Base-by-base conservation (phyloP, 2,888 invertebrate genomes). In the Cryptocephalus primarius region DNA sequence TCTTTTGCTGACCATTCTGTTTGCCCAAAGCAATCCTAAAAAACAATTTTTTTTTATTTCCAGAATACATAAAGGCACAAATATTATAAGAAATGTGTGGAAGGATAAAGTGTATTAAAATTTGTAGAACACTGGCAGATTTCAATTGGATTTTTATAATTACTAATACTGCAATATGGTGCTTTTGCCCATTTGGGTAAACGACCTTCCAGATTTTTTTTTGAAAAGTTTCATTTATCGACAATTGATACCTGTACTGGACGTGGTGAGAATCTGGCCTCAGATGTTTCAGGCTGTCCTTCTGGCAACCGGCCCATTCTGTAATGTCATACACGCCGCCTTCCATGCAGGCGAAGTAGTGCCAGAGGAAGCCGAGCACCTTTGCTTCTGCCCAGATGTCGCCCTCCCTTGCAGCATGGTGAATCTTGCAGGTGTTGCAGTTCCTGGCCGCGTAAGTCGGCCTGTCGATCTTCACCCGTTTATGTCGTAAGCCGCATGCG, bases 301-400 rank as follows among this genome's bases (percentile, higher is more conserved):
- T 88, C 76, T 94, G 92, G 71, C 95, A 95, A 55, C 88, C 86
- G 14, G 94, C 95, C 95, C 95, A 95, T 71, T 94, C 92, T 40
- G 93, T 94, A 60, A 96, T 93, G 72, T 95, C 92, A 70, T 91
- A 95, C 32, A 95, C 88, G 52, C 86, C 87, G 46, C 91, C 91
- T 70, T 95, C 94, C 92, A 95, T 94, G 62, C 93, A 89, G 44
- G 95, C 93, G 71, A 88, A 91, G 75, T 94, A 95, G 75, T 90
- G 87, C 85, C 93, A 92, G 42, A 88, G 79, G 58, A 93, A 80
- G 11, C 94, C 93, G 72, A 92, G 77, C 74, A 88, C 51, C 43
- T 58, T 57, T 4, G 90, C 89, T 72, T 95, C 95, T 41, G 94
- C 93, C 95, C 95, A 94, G 60, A 94, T 91, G 68, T 94, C 94